Base-by-base conservation (phyloP, 2,113 vertebrate species). In the Lethenteron reissneri region DNA sequence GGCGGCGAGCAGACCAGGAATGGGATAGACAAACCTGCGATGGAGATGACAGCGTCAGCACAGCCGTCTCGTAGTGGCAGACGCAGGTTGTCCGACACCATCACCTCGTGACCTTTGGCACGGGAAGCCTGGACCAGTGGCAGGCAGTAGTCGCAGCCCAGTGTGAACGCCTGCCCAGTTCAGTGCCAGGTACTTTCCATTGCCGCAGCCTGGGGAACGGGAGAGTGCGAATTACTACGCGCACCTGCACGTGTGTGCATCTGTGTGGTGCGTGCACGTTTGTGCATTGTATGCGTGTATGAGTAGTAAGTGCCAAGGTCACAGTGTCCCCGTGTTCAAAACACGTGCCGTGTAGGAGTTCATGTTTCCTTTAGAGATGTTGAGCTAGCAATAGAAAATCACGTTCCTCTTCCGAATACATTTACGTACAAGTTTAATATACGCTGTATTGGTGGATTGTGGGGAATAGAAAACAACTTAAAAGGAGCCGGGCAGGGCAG, bases 121-220 rank as follows among this genome's bases (percentile, higher is more conserved):
- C 69, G 25, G 73, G 86, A 85, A 41, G 73, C 80, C 76, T 85
- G 83, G 78, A 85, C 82, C 76, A 84, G 75, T 1, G 80, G 82
- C 75, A 79, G 82, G 76, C 81, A 84, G 11, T 80, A 80, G 58
- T 83, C 76, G 2, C 85, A 84, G 8, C 79, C 79, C 78, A 85
- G 75, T 78, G 86, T 84, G 77, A 83, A 83, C 74, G 73, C 78
- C 41, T 80, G 75, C 75, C 78, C 80, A 77, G n/a, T 77, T 87
- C 77, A 87, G 86, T 80, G 77, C 79, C 74, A 85, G 80, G 68
- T 85, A 83, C 80, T 86, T 87, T 58, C 83, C 82, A 74, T 85
- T 88, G 72, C 84, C 75, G 60, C 60, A 64, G 17, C 17, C 17
- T 64, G 17, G 17, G 17, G 17, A 64, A 64, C 5, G 60, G 14